Base-by-base conservation (phyloP, 2,113 vertebrate species). In the Balaeniceps rex region DNA sequence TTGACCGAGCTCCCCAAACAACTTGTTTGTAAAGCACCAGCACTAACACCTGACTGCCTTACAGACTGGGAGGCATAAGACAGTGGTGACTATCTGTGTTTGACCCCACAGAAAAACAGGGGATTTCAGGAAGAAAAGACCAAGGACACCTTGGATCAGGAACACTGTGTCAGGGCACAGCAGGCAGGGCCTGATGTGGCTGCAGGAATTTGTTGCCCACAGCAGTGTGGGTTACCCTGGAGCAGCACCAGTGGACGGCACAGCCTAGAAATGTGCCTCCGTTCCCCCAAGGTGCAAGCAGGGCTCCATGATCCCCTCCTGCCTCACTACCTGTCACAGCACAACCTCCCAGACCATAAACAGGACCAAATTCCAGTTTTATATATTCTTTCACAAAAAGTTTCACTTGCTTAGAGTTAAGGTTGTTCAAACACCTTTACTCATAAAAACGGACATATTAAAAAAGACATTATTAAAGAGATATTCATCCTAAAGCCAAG, bases 391-490 rank as follows among this genome's bases (percentile, higher is more conserved):
- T 77, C 28, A 70, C 24, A 63, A 63, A 38, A 83, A 40, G 9
- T 65, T 83, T 58, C 33, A 26, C 28, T 88, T 61, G n/a, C n/a
- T 64, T 83, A 34, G 12, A 60, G 12, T 51, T 58, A 76, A 76
- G 6, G 22, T 57, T 77, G 17, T 87, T 92, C 49, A 61, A 83
- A 92, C 55, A 78, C 13, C 49, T 63, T 65, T 70, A 58, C 13
- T 87, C 36, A 74, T 80, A 77, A 90, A 93, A 71, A 5, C 1
- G 1, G 22, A 63, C 15, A 29, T 76, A 74, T 34, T 92, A 29
- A 88, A 79, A 88, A 90, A 88, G 44, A 69, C 49, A 63, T 83
- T 89, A 91, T 71, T 83, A 77, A 92, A 92, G 58, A 93, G 60
- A 49, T 36, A 77, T 19, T 86, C 33, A 52, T 74, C 68, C 54